Evolutionary conservation across 2,797 vertebrate genomes (phyloP).

Genomic region (Merluccius polli): DNA sequence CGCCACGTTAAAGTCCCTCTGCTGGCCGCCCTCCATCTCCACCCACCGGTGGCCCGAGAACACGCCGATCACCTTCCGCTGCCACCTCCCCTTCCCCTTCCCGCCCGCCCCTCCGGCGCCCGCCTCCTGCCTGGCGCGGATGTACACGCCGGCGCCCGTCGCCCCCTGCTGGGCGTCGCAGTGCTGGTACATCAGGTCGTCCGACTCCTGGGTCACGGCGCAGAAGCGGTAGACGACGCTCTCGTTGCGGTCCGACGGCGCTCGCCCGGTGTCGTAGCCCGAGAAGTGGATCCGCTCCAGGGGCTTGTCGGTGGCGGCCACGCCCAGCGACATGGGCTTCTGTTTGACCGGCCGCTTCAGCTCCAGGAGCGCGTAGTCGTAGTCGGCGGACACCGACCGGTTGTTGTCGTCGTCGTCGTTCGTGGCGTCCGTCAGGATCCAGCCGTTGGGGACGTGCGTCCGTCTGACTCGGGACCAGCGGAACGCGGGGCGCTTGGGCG

Average conservation of each 20-base stretch:
- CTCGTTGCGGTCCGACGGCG: conserved; percentile 53
- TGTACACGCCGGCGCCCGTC: conserved; percentile 85
- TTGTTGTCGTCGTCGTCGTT: conserved; percentile 13
- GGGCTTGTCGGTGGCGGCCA: conserved; percentile 72
- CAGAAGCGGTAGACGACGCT: conserved; percentile 91
- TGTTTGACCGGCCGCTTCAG: conserved; percentile 79
- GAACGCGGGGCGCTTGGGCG: conserved; percentile 61
- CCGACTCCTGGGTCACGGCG: conserved; percentile 82
- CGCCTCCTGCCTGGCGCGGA: conserved; percentile 74
- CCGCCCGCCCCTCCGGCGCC: conserved; percentile 31
- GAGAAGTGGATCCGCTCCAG: conserved; percentile 88
- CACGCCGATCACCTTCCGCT: conserved; percentile 85
- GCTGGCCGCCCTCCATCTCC: conserved; percentile 69
- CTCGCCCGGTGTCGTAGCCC: conserved; percentile 70
- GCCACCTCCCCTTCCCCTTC: conserved; percentile 76
- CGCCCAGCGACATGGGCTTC: conserved; percentile 85
- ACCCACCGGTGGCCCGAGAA: conserved; percentile 88
- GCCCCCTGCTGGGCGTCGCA: conserved; percentile 87
- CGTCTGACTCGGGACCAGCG: conserved; percentile 87
- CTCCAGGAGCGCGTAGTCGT: conserved; percentile 88
- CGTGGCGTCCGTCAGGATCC: conserved; percentile 64
- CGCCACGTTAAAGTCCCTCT: conserved; percentile 88
- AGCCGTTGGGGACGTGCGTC: conserved; percentile 83
- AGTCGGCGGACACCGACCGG: conserved; percentile 73
- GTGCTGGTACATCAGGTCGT: conserved; percentile 86